phyloP scores from a whole-genome alignment of 2,888 invertebrate genomes.

The Thalpophila matura region DNA sequence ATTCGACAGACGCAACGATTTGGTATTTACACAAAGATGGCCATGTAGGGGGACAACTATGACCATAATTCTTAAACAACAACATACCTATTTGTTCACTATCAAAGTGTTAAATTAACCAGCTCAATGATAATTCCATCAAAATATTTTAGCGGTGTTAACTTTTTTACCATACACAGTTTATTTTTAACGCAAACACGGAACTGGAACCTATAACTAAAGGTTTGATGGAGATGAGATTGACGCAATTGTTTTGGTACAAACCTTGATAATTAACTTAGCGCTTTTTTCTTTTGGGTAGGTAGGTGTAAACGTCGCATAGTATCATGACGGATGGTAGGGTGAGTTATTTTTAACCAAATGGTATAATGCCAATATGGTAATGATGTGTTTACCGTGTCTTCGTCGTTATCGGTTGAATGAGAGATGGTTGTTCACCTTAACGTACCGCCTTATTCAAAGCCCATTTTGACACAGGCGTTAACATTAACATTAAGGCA shows the following conservation, averaged over 20 bases:
- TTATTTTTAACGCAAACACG: conserved; percentile 44
- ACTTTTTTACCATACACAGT: not conserved
- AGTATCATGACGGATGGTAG: not conserved
- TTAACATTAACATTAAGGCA: too few species aligned
- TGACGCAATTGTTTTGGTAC: conserved; percentile 27
- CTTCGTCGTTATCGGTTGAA: too few species aligned
- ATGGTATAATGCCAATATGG: too few species aligned
- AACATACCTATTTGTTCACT: conserved; percentile 2
- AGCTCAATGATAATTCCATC: conserved; percentile 33
- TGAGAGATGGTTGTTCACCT: too few species aligned
- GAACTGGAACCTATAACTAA: conserved; percentile 25
- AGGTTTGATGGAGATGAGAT: not conserved
- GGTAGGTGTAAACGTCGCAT: not conserved
- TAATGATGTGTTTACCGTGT: too few species aligned
- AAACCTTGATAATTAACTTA: conserved; percentile 20
- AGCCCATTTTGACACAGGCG: too few species aligned
- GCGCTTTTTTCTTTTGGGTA: conserved; percentile 5
- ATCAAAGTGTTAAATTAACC: conserved; percentile 32
- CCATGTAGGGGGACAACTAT: too few species aligned
- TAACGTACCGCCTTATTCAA: too few species aligned
- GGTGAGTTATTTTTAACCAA: too few species aligned
- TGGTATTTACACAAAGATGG: too few species aligned
- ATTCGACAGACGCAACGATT: too few species aligned
- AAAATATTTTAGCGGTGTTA: conserved; percentile 9
- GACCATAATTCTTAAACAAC: not conserved